These are phyloP conservation scores for Psittacula cyanocephala DNA, from an alignment of 2,113 vertebrate genomes.

Conservation along the genomic window DNA sequence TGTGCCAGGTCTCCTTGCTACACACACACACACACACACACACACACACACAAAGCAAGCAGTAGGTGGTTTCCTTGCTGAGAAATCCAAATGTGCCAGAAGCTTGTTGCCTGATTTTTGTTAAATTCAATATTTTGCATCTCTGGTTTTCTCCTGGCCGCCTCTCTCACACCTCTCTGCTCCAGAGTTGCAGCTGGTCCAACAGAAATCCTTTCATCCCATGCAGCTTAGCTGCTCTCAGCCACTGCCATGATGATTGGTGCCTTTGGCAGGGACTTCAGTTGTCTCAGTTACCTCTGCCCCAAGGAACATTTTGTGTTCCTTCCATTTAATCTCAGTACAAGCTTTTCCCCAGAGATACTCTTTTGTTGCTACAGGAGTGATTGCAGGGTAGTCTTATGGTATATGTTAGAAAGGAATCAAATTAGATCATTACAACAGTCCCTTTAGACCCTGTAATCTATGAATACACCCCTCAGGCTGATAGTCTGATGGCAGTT, in stretches of 20 bases:
- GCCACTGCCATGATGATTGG: background rate
- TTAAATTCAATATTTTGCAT: background rate
- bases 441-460: background rate
- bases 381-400: background rate
- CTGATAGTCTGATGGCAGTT: background rate
- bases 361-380: background rate
- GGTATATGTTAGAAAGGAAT: background rate
- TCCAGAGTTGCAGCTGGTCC: background rate
- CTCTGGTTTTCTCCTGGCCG: background rate
- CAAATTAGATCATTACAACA: background rate
- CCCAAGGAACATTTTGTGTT: background rate
- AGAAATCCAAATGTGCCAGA: constrained; percentile 1
- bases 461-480: background rate
- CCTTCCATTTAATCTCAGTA: background rate
- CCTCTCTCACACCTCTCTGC: background rate
- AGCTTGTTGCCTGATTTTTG: background rate
- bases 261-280: background rate
- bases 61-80: background rate
- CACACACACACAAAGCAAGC: background rate
- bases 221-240: background rate
- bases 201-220: constrained; percentile 2
- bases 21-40: too few species aligned
- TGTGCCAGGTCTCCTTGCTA: background rate
- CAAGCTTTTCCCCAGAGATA: background rate
- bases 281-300: background rate